These are phyloP conservation scores for Deroptyus accipitrinus DNA, from an alignment of 2,113 vertebrate genomes.

Conservation along the genomic window DNA sequence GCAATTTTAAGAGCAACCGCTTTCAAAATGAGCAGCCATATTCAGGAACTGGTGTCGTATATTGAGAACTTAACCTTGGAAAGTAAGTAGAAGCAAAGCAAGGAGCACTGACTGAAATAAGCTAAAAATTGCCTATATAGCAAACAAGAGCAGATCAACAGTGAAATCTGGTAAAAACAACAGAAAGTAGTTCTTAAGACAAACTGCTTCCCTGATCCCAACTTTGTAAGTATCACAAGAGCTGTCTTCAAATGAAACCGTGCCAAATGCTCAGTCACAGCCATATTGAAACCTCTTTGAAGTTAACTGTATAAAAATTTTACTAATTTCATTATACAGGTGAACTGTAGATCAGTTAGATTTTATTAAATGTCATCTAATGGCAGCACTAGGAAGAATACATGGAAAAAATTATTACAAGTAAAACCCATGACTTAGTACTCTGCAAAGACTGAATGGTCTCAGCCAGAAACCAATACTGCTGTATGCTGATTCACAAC, in stretches of 20 bases:
- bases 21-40: neutral
- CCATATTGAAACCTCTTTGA: neutral
- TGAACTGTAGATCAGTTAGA: neutral
- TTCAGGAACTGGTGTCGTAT: neutral
- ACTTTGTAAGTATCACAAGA: neutral
- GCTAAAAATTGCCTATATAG: neutral
- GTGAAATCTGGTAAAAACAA: neutral
- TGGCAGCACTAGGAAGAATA: neutral
- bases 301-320: neutral
- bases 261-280: neutral
- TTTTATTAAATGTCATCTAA: neutral
- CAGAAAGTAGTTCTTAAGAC: neutral
- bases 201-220: neutral
- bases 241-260: neutral
- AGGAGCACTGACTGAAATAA: neutral
- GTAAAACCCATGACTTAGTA: neutral
- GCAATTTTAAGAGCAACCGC: neutral
- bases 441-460: neutral
- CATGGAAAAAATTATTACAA: neutral
- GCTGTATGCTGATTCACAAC: neutral
- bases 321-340: neutral
- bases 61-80: neutral
- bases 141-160: neutral
- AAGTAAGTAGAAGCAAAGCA: neutral
- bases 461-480: neutral